Percentiles rank a stretch among this genome's conserved stretches.
Evolutionary conservation across 2,797 vertebrate genomes (phyloP).

Genomic region (Melopsittacus undulatus): DNA sequence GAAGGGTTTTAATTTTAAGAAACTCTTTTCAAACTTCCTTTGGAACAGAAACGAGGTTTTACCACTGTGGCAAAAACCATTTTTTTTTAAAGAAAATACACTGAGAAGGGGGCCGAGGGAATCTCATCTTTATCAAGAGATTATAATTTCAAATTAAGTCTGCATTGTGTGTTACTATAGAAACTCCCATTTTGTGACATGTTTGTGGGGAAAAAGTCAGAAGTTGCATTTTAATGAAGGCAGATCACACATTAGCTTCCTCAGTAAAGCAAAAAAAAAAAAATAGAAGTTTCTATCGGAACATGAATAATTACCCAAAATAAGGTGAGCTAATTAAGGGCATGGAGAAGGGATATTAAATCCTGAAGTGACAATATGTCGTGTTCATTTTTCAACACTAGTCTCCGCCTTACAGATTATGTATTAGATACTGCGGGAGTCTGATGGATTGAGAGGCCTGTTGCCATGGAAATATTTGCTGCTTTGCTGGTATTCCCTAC

Average conservation of each 20-base stretch:
- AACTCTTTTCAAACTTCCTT: background rate
- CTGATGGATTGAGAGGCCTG: slow-evolving; percentile 80
- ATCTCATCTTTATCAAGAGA: slow-evolving; percentile 56
- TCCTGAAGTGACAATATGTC: slow-evolving; percentile 41
- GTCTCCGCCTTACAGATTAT: slow-evolving; percentile 79
- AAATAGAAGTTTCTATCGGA: background rate
- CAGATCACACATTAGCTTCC: background rate
- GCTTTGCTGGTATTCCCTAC: slow-evolving; percentile 86
- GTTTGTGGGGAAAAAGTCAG: slow-evolving; percentile 59
- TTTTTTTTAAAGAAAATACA: background rate
- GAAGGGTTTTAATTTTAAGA: background rate
- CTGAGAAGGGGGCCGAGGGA: background rate
- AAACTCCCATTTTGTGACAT: slow-evolving; percentile 65
- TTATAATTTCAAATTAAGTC: slow-evolving; percentile 68
- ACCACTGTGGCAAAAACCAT: background rate
- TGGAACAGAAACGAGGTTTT: background rate
- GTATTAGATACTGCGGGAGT: slow-evolving; percentile 76
- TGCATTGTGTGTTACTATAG: slow-evolving; percentile 58
- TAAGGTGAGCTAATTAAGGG: slow-evolving; percentile 46
- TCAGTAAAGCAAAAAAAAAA: background rate
- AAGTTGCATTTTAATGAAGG: slow-evolving; percentile 56
- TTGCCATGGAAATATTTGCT: slow-evolving; percentile 89
- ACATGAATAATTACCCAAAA: background rate
- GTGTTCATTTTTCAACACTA: slow-evolving; percentile 40
- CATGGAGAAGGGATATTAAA: slow-evolving; percentile 4